Base-by-base conservation (phyloP, 2,888 invertebrate genomes). In the Microplitis manilae region DNA sequence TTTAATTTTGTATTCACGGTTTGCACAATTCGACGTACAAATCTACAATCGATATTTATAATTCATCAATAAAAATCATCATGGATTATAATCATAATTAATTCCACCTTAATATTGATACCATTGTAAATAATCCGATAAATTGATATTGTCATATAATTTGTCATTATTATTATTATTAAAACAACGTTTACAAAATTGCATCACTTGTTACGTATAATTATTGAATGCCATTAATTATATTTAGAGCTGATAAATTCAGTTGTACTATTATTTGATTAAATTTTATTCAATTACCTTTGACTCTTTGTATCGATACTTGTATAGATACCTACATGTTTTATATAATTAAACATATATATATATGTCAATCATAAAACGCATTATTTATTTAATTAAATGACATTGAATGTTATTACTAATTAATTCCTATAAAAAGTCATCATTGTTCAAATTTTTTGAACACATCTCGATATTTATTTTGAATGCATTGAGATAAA, bases 1-100 rank as follows among this genome's bases (percentile, higher is more conserved):
- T 62, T 64, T 64, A 64, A 65, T 65, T 30, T 17, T 41, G 30
- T 72, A n/a, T 6, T 41, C 38, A 68, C 13, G 17, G 39, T 15
- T 17, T 41, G n/a, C 38, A 5, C 15, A 40, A 40, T 30, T 67
- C 20, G 9, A 67, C 38, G 50, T 39, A 1, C n/a, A 68, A 68
- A 68, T 68, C n/a, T 6, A 68, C 15, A 40, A 41, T 68, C 20
- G 7, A 7, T 40, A 40, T 39, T 41, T 68, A 13, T 50, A 50
- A 50, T 13, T 50, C 5, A 50, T 50, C 8, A 50, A 50, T 50
- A 13, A 50, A 50, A 50, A 50, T 50, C 8, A 50, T 50, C 50
- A 50, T 13, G 9, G 13, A 13, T 2, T 50, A 9, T 50, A 50
- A 50, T 50, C 5, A 6, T 67, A 8, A 38, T 67, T 20, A 38